phyloP scores from a whole-genome alignment of 2,888 invertebrate genomes.

The Magallana nippona region DNA sequence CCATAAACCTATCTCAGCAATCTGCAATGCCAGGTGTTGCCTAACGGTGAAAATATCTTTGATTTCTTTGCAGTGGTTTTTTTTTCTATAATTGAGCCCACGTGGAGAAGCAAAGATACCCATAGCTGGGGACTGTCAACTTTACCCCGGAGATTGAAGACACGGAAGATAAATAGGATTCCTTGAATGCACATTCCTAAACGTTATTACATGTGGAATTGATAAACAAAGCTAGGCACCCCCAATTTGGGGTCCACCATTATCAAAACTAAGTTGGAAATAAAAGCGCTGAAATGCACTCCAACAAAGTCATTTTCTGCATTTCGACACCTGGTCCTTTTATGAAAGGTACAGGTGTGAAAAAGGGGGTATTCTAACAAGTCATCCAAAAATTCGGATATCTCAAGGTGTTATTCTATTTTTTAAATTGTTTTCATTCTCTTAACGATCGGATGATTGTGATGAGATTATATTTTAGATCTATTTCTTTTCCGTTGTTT shows the following conservation, averaged over 20 bases:
- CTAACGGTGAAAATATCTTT: conserved; percentile 11
- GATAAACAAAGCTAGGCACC: conserved; percentile 16
- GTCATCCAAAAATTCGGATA: background rate
- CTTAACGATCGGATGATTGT: background rate
- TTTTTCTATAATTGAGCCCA: conserved; percentile 26
- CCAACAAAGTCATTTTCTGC: conserved; percentile 20
- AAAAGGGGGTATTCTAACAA: background rate
- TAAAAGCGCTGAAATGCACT: conserved; percentile 26
- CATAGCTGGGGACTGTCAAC: conserved; percentile 19
- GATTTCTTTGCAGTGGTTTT: conserved; percentile 16
- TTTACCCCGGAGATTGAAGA: conserved; percentile 26
- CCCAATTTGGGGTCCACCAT: conserved; percentile 9
- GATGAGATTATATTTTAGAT: conserved; percentile 1
- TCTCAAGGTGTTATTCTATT: background rate
- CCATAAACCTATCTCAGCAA: conserved; percentile 25
- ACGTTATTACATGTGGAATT: conserved; percentile 24
- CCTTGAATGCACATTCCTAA: conserved; percentile 25
- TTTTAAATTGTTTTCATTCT: background rate
- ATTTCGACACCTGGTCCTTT: conserved; percentile 28
- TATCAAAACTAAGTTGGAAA: conserved; percentile 29
- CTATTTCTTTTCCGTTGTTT: background rate
- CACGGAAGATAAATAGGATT: conserved; percentile 27
- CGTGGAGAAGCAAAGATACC: conserved; percentile 20
- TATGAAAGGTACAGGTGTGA: conserved; percentile 29
- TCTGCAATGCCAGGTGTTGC: conserved; percentile 23